Percentiles rank a stretch among this genome's conserved stretches.
Conservation (phyloP, 2,113 vertebrate genomes). For the Oreochromis spilurus region DNA sequence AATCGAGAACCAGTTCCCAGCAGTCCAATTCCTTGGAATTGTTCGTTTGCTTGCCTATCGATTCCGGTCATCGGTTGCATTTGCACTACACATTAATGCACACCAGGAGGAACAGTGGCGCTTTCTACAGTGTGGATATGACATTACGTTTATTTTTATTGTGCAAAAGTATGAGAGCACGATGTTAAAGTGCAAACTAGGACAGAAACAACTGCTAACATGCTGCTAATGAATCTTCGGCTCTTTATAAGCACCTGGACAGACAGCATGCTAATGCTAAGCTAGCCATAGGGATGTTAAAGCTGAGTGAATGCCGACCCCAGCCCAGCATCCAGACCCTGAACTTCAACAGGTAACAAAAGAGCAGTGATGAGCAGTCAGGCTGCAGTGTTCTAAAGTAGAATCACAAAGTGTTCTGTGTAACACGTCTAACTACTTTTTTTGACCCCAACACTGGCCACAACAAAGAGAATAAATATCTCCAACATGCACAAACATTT, state of each 20-base stretch:
- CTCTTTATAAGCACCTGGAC: background rate
- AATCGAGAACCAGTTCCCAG: background rate
- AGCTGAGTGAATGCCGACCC: accelerated
- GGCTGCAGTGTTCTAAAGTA: background rate
- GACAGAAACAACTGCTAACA: background rate
- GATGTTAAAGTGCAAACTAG: background rate
- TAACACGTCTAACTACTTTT: background rate
- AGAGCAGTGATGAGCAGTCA: background rate
- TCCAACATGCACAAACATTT: background rate
- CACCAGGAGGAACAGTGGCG: background rate
- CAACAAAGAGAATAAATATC: accelerated
- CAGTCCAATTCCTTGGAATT: background rate
- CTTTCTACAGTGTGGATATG: background rate
- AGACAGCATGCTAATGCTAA: background rate
- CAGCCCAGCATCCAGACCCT: background rate
- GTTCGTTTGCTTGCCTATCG: background rate
- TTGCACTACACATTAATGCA: background rate
- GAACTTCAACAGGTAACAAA: background rate
- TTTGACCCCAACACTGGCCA: background rate
- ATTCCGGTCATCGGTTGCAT: background rate
- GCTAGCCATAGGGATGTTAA: background rate
- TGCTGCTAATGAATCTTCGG: background rate
- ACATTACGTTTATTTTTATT: background rate
- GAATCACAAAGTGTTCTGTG: background rate
- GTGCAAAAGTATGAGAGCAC: accelerated